Conservation (phyloP, 2,888 invertebrate genomes). For the Mongoloraphidia duomilia region DNA sequence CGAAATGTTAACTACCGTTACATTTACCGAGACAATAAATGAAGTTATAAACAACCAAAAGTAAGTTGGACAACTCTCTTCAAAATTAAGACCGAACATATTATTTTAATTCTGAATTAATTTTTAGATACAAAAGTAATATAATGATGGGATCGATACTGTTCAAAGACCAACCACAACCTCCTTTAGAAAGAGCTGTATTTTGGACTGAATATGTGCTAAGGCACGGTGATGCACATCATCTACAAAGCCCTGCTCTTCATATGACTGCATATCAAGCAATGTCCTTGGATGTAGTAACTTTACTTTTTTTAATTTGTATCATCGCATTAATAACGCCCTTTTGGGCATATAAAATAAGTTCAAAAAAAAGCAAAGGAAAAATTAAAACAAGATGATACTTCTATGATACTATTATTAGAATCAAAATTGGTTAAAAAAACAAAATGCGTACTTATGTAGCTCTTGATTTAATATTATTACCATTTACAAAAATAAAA, state of each 20-base stretch:
- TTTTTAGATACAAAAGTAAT: neutral
- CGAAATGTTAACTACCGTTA: neutral
- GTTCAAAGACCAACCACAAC: neutral
- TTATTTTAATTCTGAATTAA: neutral
- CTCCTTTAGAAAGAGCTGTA: too few relatives aligned
- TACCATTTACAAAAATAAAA: too few relatives aligned
- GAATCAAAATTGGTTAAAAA: too few relatives aligned
- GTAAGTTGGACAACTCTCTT: neutral
- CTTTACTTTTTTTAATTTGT: neutral
- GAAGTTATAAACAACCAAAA: neutral
- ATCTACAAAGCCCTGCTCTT: neutral
- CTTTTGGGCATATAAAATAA: too few relatives aligned
- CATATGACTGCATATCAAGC: neutral
- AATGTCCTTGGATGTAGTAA: neutral
- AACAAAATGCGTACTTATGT: too few relatives aligned
- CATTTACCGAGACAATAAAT: neutral
- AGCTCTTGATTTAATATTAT: too few relatives aligned
- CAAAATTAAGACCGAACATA: neutral
- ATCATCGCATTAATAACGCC: neutral
- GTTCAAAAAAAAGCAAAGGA: too few relatives aligned
- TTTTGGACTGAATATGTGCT: neutral
- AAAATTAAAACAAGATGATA: too few relatives aligned
- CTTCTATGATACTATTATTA: too few relatives aligned
- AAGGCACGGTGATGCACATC: neutral
- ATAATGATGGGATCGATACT: neutral